phyloP scores from a whole-genome alignment of 2,888 invertebrate species.

The Gisinianus flammeolus region DNA sequence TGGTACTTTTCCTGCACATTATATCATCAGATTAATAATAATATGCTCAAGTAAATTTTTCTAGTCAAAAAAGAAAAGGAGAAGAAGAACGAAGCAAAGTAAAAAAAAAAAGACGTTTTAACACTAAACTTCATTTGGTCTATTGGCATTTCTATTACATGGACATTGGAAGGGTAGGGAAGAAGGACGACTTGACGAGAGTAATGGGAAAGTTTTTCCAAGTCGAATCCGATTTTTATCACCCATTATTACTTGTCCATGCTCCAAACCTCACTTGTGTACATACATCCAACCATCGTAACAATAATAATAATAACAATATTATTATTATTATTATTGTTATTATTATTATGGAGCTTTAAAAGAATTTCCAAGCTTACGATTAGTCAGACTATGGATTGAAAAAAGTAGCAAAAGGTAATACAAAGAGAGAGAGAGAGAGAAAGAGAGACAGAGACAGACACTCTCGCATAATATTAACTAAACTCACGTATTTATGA shows the following conservation, averaged over 20 bases:
- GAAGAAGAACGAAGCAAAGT: no score
- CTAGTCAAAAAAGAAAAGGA: constrained; percentile 1
- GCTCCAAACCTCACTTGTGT: no score
- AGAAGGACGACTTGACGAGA: constrained; percentile 7
- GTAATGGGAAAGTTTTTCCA: constrained; percentile 25
- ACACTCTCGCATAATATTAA: constrained; percentile 25
- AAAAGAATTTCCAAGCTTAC: background rate
- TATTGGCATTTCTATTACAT: constrained; percentile 17
- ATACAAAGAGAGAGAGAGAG: background rate
- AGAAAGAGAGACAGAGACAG: background rate
- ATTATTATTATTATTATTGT: background rate
- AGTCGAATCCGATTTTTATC: constrained; percentile 46
- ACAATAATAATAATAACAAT: no score
- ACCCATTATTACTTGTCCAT: constrained; percentile 34
- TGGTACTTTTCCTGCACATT: background rate
- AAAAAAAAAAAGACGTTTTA: constrained; percentile 14
- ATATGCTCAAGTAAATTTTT: constrained; percentile 22
- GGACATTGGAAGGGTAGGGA: background rate
- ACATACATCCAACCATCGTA: no score
- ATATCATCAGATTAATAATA: constrained; percentile 51
- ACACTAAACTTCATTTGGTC: constrained; percentile 14
- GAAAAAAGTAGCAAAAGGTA: constrained; percentile 13
- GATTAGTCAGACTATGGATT: constrained; percentile 2
- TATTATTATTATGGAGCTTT: background rate
- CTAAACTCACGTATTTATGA: constrained; percentile 34